Conservation (phyloP, 2,797 vertebrate species). For the Enteromius viviparus region DNA sequence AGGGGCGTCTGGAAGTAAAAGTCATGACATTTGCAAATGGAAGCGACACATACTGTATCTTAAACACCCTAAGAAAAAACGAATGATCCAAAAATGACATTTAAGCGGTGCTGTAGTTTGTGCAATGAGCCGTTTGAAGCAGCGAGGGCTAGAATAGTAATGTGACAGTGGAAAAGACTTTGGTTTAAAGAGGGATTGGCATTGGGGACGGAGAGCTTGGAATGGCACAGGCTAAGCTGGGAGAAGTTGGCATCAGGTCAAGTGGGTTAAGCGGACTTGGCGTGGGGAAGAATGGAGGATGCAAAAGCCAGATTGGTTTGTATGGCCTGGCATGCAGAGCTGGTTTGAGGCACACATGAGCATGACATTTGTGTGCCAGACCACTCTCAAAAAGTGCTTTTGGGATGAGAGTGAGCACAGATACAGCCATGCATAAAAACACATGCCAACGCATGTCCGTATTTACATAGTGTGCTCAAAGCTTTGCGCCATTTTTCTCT, state of each 20-base stretch:
- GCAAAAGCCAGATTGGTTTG: conserved; percentile 40
- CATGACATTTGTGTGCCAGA: conserved; percentile 48
- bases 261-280: conserved; percentile 42
- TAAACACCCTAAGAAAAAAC: conserved; percentile 41
- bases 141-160: conserved; percentile 37
- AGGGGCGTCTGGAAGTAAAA: conserved; percentile 36
- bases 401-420: conserved; percentile 51
- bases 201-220: conserved; percentile 23
- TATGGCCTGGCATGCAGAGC: conserved; percentile 49
- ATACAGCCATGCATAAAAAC: conserved; percentile 48
- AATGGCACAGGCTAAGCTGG: conserved; percentile 38
- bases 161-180: conserved; percentile 28
- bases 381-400: conserved; percentile 44
- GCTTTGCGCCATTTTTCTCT: conserved; percentile 22
- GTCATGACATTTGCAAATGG: conserved; percentile 41
- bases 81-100: conserved; percentile 33
- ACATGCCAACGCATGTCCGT: conserved; percentile 34
- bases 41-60: conserved; percentile 36
- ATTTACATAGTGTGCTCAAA: conserved; percentile 53
- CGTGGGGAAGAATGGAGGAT: conserved; percentile 1
- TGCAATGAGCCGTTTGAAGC: conserved; percentile 24
- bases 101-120: conserved; percentile 8
- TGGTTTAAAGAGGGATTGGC: conserved; percentile 34
- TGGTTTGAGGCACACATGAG: conserved; percentile 52
- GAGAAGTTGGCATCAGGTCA: conserved; percentile 45